These are phyloP conservation scores for Cynaeus angustus DNA, from an alignment of 2,888 invertebrate species.

Conservation along the genomic window DNA sequence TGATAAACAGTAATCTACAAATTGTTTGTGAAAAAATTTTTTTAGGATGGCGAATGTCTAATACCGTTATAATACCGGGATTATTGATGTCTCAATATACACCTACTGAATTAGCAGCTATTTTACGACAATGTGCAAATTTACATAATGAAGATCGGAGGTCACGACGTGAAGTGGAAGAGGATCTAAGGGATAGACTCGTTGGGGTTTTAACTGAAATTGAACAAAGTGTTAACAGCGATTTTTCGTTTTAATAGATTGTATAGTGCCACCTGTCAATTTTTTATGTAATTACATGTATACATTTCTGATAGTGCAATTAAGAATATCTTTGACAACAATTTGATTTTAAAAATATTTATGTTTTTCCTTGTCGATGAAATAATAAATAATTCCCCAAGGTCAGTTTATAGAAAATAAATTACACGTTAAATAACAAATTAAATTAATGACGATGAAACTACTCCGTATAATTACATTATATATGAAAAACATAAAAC, in stretches of 20 bases:
- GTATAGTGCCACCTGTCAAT: no score
- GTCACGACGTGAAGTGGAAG: conserved; percentile 72
- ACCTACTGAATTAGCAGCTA: conserved; percentile 74
- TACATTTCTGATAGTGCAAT: no score
- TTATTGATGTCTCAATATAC: conserved; percentile 76
- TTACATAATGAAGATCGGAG: conserved; percentile 72
- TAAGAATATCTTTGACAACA: no score
- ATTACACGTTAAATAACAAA: no score
- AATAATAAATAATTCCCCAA: no score
- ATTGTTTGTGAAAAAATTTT: conserved; percentile 80
- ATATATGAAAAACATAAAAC: no score
- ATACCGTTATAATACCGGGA: conserved; percentile 77
- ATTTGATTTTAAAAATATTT: no score
- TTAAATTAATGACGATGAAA: no score
- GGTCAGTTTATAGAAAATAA: no score
- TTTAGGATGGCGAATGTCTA: conserved; percentile 78
- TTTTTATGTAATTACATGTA: no score
- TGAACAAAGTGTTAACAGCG: conserved; percentile 56
- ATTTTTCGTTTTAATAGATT: conserved; percentile 1
- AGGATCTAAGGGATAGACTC: conserved; percentile 72
- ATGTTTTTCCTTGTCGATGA: no score
- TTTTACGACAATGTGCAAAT: conserved; percentile 77
- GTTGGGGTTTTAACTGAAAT: conserved; percentile 74
- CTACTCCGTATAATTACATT: no score
- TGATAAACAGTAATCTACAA: conserved; percentile 80